phyloP scores from a whole-genome alignment of 2,888 invertebrate genomes.

The Electrophaes corylata region DNA sequence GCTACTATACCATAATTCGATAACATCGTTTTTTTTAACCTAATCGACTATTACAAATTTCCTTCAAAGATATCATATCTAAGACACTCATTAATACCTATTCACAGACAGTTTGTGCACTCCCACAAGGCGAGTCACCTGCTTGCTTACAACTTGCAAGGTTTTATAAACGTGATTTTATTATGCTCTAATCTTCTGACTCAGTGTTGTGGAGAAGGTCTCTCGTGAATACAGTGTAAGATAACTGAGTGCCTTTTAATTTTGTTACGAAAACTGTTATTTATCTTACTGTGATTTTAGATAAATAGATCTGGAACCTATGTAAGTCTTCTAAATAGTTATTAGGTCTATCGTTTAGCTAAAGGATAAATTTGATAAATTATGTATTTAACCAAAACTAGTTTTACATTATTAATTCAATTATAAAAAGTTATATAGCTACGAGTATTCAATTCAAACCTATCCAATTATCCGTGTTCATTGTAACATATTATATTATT shows the following conservation, averaged over 20 bases:
- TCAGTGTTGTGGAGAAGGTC: conserved; percentile 9
- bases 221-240: not conserved
- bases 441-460: too few relatives aligned
- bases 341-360: too few relatives aligned
- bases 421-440: too few relatives aligned
- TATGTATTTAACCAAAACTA: too few relatives aligned
- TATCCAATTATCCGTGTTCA: too few relatives aligned
- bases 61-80: conserved; percentile 28
- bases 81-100: conserved; percentile 46
- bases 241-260: not conserved
- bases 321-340: not conserved
- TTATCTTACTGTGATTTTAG: not conserved
- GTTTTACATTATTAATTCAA: too few relatives aligned
- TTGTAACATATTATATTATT: too few relatives aligned
- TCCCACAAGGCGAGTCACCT: conserved; percentile 17
- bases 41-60: conserved; percentile 4
- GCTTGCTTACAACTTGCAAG: conserved; percentile 10
- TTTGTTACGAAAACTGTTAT: not conserved
- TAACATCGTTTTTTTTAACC: too few relatives aligned
- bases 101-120: conserved; percentile 37
- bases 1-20: too few relatives aligned
- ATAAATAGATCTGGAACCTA: not conserved
- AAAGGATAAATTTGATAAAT: too few relatives aligned
- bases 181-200: conserved; percentile 7
- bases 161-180: conserved; percentile 5